A percentile compares a stretch with the other conserved stretches of the same genome.
These are phyloP conservation scores for Ariolimax columbianus DNA, from an alignment of 2,888 invertebrate genomes.

Conservation along the genomic window DNA sequence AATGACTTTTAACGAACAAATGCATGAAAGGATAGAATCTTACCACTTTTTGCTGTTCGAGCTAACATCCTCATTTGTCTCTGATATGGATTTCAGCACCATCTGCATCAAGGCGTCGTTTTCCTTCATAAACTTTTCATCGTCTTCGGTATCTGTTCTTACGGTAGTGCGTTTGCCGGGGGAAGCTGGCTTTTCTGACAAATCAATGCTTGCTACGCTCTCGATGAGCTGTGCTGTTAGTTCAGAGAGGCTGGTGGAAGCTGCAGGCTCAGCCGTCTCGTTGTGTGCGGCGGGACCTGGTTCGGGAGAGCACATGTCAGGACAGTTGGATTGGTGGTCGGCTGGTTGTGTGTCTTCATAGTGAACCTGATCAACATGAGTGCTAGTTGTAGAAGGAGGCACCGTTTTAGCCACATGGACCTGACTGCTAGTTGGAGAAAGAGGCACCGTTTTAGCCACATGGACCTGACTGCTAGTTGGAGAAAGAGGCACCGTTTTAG, in stretches of 20 bases:
- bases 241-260: neutral
- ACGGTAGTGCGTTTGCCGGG: neutral
- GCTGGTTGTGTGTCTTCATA: neutral
- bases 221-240: neutral
- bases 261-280: neutral
- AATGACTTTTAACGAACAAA: too few relatives aligned
- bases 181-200: neutral
- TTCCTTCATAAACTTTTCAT: neutral
- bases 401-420: too few relatives aligned
- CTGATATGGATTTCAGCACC: neutral
- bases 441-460: too few relatives aligned
- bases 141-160: neutral
- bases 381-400: too few relatives aligned
- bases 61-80: neutral
- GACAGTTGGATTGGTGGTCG: neutral
- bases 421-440: too few relatives aligned
- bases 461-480: too few relatives aligned
- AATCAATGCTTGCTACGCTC: neutral
- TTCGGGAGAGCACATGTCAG: neutral
- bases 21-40: neutral
- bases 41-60: neutral
- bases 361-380: too few relatives aligned
- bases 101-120: constrained; percentile 17
- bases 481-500: too few relatives aligned
- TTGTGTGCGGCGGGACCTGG: neutral